A percentile compares a stretch with the other conserved stretches of the same genome.
These are phyloP conservation scores for Temnothorax longispinosus DNA, from an alignment of 1,140 invertebrate genomes.

Conservation along the genomic window DNA sequence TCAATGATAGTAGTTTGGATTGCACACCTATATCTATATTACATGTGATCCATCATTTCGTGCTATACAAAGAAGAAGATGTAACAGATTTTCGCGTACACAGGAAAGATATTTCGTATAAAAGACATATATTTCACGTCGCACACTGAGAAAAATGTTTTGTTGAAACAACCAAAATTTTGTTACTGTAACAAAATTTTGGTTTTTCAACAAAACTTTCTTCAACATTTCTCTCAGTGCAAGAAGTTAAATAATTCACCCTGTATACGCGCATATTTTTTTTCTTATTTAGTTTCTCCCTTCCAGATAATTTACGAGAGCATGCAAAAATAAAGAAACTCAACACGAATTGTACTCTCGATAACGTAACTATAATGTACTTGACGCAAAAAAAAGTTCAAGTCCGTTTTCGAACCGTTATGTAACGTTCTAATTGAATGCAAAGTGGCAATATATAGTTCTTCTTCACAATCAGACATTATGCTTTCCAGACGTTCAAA, in stretches of 20 bases:
- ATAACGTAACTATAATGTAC: neutral
- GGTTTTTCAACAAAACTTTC: too few relatives aligned
- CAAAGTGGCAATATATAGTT: neutral
- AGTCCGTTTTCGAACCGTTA: neutral
- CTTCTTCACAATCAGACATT: neutral
- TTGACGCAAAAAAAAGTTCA: neutral
- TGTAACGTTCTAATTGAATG: neutral
- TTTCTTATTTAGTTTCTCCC: neutral
- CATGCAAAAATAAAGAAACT: neutral
- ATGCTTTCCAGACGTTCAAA: neutral
- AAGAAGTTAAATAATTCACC: neutral
- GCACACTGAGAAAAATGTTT: too few relatives aligned
- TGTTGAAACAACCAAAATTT: too few relatives aligned
- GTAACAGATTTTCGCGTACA: neutral
- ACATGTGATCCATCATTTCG: neutral
- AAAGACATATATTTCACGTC: neutral
- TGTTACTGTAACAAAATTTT: too few relatives aligned
- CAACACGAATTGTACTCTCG: neutral
- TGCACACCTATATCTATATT: neutral
- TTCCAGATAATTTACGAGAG: neutral
- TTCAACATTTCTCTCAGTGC: too few relatives aligned
- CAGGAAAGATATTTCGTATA: too few relatives aligned
- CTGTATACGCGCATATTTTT: neutral
- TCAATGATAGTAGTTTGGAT: neutral
- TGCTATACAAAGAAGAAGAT: neutral